Evolutionary conservation across 2,113 vertebrate species (phyloP).

Genomic region (Ictalurus punctatus): DNA sequence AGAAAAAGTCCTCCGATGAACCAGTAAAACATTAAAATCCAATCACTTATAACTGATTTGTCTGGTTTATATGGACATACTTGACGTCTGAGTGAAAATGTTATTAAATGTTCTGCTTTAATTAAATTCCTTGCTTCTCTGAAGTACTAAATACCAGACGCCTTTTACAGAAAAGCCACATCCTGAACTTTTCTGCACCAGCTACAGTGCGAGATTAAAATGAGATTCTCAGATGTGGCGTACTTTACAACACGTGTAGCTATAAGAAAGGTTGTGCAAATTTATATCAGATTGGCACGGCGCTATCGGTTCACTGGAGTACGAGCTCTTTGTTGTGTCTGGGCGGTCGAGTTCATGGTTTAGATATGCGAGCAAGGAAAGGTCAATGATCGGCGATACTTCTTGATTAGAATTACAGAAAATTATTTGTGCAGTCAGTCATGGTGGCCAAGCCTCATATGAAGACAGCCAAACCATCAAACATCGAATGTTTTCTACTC

Average conservation of each 20-base stretch:
- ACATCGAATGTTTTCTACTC: conserved; percentile 6
- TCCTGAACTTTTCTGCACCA: background rate
- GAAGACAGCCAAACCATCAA: background rate
- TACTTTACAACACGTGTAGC: background rate
- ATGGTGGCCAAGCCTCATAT: background rate
- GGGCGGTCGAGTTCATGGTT: conserved; percentile 47
- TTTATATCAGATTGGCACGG: background rate
- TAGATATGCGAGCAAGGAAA: conserved; percentile 6
- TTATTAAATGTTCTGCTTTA: background rate
- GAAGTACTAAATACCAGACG: background rate
- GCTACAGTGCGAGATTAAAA: background rate
- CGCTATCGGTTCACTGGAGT: conserved; percentile 18
- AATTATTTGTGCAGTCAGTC: background rate
- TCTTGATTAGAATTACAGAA: conserved; percentile 52
- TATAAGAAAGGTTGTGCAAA: background rate
- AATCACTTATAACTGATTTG: background rate
- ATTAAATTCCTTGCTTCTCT: background rate
- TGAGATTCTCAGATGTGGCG: conserved; percentile 13
- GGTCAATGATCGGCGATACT: conserved; percentile 38
- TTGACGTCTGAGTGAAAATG: background rate
- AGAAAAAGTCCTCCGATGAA: background rate
- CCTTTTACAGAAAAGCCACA: conserved; percentile 1
- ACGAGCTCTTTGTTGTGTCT: conserved; percentile 48
- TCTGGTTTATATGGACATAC: background rate
- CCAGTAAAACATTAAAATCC: background rate